Percentiles rank a stretch among this genome's conserved stretches.
These are phyloP conservation scores for Aphidoletes aphidimyza DNA, from an alignment of 2,888 invertebrate species.

Conservation along the genomic window DNA sequence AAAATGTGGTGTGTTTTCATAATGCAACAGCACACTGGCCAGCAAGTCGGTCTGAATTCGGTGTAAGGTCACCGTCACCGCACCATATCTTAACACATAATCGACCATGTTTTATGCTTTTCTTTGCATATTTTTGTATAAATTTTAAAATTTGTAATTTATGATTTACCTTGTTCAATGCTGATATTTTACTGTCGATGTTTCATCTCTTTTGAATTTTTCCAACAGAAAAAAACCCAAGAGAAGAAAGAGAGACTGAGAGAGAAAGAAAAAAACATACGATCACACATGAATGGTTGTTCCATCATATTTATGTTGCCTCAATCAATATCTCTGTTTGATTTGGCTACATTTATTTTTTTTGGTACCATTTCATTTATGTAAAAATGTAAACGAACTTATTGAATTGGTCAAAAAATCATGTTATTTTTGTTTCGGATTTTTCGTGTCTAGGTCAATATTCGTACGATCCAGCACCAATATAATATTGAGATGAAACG, in stretches of 20 bases:
- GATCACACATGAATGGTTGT: not conserved
- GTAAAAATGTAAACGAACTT: not conserved
- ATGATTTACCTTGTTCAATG: slow-evolving; percentile 16
- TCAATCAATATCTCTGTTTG: not conserved
- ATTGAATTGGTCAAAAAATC: not conserved
- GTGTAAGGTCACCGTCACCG: slow-evolving; percentile 24
- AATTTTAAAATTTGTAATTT: not conserved
- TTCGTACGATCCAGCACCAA: not conserved
- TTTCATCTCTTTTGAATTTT: not conserved
- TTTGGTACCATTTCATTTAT: not conserved
- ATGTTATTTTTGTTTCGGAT: not conserved
- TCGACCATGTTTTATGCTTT: slow-evolving; percentile 10
- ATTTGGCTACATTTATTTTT: not conserved
- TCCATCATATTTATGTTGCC: too few species aligned
- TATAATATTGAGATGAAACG: not conserved
- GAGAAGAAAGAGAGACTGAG: not conserved
- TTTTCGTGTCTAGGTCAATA: slow-evolving; percentile 33
- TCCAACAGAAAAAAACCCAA: not conserved
- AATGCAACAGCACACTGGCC: not conserved
- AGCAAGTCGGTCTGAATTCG: not conserved
- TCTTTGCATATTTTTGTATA: slow-evolving; percentile 43
- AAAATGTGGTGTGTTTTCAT: not conserved
- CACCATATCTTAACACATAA: not conserved
- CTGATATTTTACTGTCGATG: not conserved
- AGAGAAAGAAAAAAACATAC: not conserved